A percentile compares a stretch with the other conserved stretches of the same genome.
Evolutionary conservation across 2,113 vertebrate genomes (phyloP).

Genomic region (Halichoerus grypus): DNA sequence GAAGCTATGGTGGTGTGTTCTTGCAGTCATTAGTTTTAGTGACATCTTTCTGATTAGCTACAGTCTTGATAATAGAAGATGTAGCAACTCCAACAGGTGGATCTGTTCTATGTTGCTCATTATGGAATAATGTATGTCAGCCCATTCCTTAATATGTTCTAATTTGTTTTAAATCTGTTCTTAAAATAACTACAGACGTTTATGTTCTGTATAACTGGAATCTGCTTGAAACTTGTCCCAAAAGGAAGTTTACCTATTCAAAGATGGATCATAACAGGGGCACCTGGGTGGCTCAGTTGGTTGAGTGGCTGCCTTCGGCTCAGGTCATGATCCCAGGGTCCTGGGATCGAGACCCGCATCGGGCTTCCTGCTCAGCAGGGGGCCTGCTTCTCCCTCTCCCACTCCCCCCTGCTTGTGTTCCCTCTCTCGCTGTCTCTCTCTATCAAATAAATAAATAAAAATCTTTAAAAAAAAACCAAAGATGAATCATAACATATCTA

Average conservation of each 20-base stretch:
- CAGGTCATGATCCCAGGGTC: too few relatives aligned
- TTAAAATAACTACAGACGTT: constrained; percentile 23
- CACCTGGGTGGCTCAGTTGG: too few relatives aligned
- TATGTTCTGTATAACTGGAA: constrained; percentile 30
- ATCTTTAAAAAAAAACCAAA: neutral
- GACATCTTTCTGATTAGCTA: neutral
- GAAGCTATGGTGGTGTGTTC: neutral
- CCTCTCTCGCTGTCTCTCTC: too few relatives aligned
- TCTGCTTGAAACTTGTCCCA: constrained; percentile 5
- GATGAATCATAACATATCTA: neutral
- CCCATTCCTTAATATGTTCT: neutral
- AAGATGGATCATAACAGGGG: neutral
- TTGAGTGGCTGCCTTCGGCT: too few relatives aligned
- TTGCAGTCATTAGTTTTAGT: neutral
- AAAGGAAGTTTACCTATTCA: neutral
- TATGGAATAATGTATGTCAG: neutral
- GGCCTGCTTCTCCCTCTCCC: too few relatives aligned
- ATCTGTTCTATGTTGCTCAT: neutral
- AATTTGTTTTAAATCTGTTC: constrained; percentile 5
- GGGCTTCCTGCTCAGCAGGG: too few relatives aligned
- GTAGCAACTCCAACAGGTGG: neutral
- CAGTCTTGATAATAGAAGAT: neutral
- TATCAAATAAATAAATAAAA: too few relatives aligned
- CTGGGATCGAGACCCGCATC: too few relatives aligned
- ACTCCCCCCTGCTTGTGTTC: too few relatives aligned